A percentile compares a stretch with the other conserved stretches of the same genome.
Conservation (phyloP, 2,888 invertebrate genomes). For the Artemia sp. region DNA sequence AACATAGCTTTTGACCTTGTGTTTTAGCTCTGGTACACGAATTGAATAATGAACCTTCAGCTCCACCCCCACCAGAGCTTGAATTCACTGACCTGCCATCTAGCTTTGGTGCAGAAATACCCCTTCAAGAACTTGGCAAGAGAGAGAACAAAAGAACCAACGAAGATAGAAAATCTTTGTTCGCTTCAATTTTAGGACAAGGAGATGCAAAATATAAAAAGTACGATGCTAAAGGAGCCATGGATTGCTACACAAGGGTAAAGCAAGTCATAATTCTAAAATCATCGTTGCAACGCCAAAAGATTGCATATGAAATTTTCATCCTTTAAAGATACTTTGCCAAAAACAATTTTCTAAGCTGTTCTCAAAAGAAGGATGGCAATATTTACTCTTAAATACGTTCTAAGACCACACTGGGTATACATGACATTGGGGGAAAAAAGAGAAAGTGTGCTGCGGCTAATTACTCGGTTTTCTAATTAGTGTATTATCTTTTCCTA, state of each 20-base stretch:
- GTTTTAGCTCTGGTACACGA: not conserved
- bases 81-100: not conserved
- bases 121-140: not conserved
- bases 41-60: not conserved
- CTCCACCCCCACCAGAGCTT: conserved; percentile 1
- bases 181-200: conserved; percentile 1
- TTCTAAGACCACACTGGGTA: no score
- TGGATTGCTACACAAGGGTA: not conserved
- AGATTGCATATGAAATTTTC: no score
- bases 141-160: not conserved
- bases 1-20: not conserved
- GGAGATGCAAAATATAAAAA: conserved; percentile 3
- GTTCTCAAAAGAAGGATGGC: no score
- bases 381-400: no score
- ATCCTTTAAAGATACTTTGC: no score
- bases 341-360: no score
- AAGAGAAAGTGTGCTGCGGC: no score
- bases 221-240: not conserved
- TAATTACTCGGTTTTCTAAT: no score
- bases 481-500: no score
- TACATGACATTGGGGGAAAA: no score
- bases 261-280: not conserved
- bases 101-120: not conserved
- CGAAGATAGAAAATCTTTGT: not conserved
- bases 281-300: no score